phyloP scores from a whole-genome alignment of 2,113 vertebrate species.

The Proteles cristata region DNA sequence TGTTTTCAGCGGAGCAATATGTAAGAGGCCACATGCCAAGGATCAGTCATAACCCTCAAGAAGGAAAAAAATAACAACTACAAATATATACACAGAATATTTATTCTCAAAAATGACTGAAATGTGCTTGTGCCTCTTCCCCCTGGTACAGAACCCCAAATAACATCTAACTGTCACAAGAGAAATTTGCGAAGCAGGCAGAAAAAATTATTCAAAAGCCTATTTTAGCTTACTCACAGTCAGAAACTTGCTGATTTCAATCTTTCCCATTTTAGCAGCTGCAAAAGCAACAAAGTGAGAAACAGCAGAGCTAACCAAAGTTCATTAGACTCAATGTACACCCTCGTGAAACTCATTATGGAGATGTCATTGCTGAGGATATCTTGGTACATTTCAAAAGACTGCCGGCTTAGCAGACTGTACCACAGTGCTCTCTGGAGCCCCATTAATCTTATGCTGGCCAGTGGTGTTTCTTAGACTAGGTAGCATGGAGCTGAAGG shows the following conservation, averaged over 20 bases:
- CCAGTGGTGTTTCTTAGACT: background rate
- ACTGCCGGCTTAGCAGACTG: background rate
- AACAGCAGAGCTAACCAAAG: constrained; percentile 42
- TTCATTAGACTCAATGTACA: constrained; percentile 31
- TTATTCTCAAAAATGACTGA: constrained; percentile 49
- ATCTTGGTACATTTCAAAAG: background rate
- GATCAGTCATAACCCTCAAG: constrained; percentile 60
- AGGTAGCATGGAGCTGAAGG: background rate
- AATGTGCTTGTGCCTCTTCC: constrained; percentile 51
- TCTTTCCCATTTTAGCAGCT: background rate
- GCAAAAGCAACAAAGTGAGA: constrained; percentile 48
- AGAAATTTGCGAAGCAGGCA: constrained; percentile 33
- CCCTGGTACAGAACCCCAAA: constrained; percentile 20
- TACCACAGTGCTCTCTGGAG: background rate
- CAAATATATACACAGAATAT: constrained; percentile 43
- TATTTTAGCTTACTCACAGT: constrained; percentile 41
- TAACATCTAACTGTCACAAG: constrained; percentile 48
- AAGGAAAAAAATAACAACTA: constrained; percentile 47
- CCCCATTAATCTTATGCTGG: background rate
- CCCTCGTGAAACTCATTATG: constrained; percentile 30
- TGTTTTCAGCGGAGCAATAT: constrained; percentile 56
- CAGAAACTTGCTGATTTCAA: constrained; percentile 67
- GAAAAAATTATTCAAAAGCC: background rate
- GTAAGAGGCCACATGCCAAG: constrained; percentile 30
- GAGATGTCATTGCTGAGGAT: background rate